Evolutionary conservation across 2,888 invertebrate species (phyloP).

Genomic region (Allolobophora icterica): DNA sequence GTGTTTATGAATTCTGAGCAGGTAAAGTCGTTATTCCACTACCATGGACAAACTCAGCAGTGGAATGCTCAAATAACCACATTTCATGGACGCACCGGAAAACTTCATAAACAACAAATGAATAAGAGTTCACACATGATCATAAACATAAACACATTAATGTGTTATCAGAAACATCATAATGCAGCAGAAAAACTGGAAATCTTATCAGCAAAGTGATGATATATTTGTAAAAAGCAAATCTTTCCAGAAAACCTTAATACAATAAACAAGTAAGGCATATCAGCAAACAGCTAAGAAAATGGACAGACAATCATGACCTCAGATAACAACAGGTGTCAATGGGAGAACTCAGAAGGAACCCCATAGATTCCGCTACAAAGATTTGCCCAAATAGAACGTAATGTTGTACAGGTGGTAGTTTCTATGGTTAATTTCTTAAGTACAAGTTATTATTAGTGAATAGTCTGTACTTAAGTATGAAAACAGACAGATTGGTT

Average conservation of each 20-base stretch:
- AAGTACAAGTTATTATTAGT: too few relatives aligned
- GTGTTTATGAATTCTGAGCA: not conserved
- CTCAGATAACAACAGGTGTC: too few relatives aligned
- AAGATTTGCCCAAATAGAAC: too few relatives aligned
- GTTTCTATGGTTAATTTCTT: too few relatives aligned
- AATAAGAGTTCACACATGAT: not conserved
- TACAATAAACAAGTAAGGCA: not conserved
- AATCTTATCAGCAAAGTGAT: not conserved
- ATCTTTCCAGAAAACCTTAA: not conserved
- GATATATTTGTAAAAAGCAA: not conserved
- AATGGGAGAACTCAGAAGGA: too few relatives aligned
- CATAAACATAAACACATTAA: not conserved
- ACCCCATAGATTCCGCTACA: too few relatives aligned
- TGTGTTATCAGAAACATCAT: not conserved
- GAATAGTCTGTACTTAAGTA: not conserved
- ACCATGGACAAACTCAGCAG: slow-evolving; percentile 5
- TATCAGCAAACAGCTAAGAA: not conserved
- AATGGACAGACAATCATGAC: too few relatives aligned
- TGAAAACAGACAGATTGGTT: not conserved
- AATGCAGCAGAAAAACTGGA: not conserved
- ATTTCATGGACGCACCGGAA: not conserved
- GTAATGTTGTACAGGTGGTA: too few relatives aligned
- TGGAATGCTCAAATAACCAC: not conserved
- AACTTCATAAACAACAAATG: not conserved
- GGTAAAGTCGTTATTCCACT: not conserved